Evolutionary conservation across 2,113 vertebrate genomes (phyloP).

Genomic region (Hippocampus barbouri): DNA sequence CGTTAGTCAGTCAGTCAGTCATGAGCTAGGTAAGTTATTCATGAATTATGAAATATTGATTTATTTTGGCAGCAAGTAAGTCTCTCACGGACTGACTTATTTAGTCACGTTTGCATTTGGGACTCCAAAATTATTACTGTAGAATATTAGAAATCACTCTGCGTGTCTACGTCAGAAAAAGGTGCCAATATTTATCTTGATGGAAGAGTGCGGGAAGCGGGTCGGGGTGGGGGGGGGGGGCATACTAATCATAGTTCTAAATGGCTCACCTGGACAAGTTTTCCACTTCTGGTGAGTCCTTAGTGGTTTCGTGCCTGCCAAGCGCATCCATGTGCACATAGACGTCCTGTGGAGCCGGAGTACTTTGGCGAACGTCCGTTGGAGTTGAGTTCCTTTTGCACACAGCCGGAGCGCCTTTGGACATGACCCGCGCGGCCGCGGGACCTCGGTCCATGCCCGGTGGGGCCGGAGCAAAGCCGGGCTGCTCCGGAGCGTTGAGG

Average conservation of each 20-base stretch:
- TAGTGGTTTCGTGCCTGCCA: slow-evolving; percentile 7
- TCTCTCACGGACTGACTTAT: too few relatives aligned
- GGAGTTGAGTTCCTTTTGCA: background rate
- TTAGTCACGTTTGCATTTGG: too few relatives aligned
- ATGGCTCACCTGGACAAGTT: slow-evolving; percentile 21
- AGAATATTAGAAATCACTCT: background rate
- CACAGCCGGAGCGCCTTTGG: background rate
- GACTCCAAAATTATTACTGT: too few relatives aligned
- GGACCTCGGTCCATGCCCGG: background rate
- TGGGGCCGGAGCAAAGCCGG: background rate
- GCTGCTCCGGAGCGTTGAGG: background rate
- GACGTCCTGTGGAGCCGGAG: slow-evolving; percentile 25
- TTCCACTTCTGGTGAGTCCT: slow-evolving; percentile 2
- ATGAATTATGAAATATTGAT: too few relatives aligned
- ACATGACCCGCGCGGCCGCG: slow-evolving; percentile 30
- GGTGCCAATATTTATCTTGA: background rate
- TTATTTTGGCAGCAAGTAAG: too few relatives aligned
- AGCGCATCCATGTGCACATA: slow-evolving; percentile 63
- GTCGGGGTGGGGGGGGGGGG: too few relatives aligned
- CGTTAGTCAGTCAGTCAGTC: too few relatives aligned
- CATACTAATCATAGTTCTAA: too few relatives aligned
- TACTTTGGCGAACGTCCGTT: background rate
- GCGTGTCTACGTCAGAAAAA: background rate
- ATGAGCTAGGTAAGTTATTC: too few relatives aligned
- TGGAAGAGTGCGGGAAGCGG: background rate